Evolutionary conservation across 2,888 invertebrate genomes (phyloP), one percentile per base, ranked within the genome.

Genomic region (Peribatodes rhomboidaria): DNA sequence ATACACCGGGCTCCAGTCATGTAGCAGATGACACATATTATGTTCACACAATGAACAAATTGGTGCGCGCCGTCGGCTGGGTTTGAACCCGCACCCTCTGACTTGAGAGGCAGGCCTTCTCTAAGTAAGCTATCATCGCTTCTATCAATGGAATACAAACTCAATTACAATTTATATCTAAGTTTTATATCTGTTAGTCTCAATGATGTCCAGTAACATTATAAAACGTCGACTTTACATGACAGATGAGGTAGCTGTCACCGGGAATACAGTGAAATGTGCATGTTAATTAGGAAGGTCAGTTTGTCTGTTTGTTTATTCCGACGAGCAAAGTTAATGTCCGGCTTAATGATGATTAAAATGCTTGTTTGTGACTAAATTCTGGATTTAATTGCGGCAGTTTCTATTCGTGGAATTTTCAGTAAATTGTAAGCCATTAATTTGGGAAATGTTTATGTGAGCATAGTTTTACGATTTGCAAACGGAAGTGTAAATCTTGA

Each of bases 261-360:
- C 50, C 46, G 14, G 42, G 56, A 46, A 60, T 65, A 56, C 49
- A 61, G 50, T 56, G 44, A 65, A 65, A 65, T 65, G 65, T 56
- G 60, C 41, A 61, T 53, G 50, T 47, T 65, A 65, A 65, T 65
- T 65, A 65, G 60, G 47, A 41, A 46, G 56, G 55, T 61, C 65
- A 56, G 65, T 65, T 22, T 56, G 65, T 65, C 59, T 33, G 65
- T 60, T 60, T 60, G 55, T 65, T 65, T 65, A 60, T 65, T 20
- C 50, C 31, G 27, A 49, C 58, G 33, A 39, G 18, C 56, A 53
- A 47, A 65, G 56, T 60, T 65, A 65, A 65, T 65, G 60, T 52
- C 52, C 52, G 14, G 65, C 65, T 65, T 65, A 65, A 65, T 65
- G 60, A 61, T 65, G 65, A 65, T 65, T 60, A 65, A 65, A 64